Base-by-base conservation (phyloP, 2,113 vertebrate genomes). In the Camelus bactrianus region DNA sequence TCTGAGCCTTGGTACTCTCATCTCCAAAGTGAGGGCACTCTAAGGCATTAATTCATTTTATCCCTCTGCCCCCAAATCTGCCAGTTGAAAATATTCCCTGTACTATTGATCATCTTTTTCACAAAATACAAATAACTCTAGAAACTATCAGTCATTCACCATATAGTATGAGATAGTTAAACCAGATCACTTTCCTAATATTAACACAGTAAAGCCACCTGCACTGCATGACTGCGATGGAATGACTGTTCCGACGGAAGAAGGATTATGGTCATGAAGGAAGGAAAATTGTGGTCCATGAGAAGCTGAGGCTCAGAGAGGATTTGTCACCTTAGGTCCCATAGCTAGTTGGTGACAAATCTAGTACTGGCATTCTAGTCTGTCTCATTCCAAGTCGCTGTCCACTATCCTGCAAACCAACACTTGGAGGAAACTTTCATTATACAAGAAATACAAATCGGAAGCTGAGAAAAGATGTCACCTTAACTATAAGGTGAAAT, bases 391-490 rank as follows among this genome's bases (percentile, higher is more conserved):
- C 65, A 10, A 62, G 85, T 32, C n/a, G 3, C 50, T 42, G 70
- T 16, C 32, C 1, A 9, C 11, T 2, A 9, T 28, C 56, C 81
- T 32, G 32, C 69, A 76, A 46, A 50, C n/a, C 69, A 26, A 12
- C 50, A 2, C n/a, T 6, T 0, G 16, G 17, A 82, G 13, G 65
- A 7, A 35, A 46, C 22, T 26, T 13, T 46, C 56, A 2, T 0
- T 17, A 64, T 5, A 52, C 4, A n/a, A 70, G 70, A 70, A 64
- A 38, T 9, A 50, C 54, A 30, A 20, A 64, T 7, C 32, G 0
- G 65, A 73, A 32, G 32, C 32, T 7, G 28, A 77, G 83, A 82
- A 76, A 90, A 75, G 24, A 32, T 26, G 75, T 16, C 81, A n/a
- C 60, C 73, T 16, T 26, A 26, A 46, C 38, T 22, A 6, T 35